phyloP scores from a whole-genome alignment of 2,888 invertebrate species.

The Neoaliturus tenellus region DNA sequence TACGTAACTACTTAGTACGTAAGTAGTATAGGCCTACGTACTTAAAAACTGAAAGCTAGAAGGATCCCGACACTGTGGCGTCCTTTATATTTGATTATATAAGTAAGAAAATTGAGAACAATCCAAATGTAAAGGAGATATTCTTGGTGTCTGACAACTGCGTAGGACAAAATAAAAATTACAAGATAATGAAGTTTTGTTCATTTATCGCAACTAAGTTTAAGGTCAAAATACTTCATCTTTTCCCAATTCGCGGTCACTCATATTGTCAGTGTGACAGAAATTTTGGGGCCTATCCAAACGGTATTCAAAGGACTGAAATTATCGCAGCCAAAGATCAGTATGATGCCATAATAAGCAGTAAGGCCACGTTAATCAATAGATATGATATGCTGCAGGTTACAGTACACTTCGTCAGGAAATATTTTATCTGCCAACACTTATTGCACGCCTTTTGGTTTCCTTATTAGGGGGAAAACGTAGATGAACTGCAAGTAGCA shows the following conservation, averaged over 20 bases:
- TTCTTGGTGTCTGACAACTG: background rate
- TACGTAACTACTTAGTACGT: too few relatives aligned
- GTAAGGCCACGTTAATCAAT: background rate
- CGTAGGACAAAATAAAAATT: background rate
- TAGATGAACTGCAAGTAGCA: too few relatives aligned
- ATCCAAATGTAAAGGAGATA: background rate
- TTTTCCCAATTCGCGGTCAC: background rate
- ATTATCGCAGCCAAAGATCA: background rate
- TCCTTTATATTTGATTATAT: background rate
- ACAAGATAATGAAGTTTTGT: background rate
- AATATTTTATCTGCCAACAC: too few relatives aligned
- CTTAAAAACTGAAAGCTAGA: background rate
- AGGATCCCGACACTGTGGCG: background rate
- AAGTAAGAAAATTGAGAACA: background rate
- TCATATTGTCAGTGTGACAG: background rate
- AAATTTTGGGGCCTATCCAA: background rate
- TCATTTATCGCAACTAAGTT: background rate
- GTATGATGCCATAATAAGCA: background rate
- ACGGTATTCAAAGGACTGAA: background rate
- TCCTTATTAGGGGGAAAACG: too few relatives aligned
- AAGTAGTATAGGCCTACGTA: background rate
- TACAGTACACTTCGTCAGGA: too few relatives aligned
- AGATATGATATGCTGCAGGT: background rate
- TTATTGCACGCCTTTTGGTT: too few relatives aligned
- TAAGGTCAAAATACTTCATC: background rate